These are phyloP conservation scores for Ypsolopha sequella DNA, from an alignment of 2,888 invertebrate species.

Conservation along the genomic window DNA sequence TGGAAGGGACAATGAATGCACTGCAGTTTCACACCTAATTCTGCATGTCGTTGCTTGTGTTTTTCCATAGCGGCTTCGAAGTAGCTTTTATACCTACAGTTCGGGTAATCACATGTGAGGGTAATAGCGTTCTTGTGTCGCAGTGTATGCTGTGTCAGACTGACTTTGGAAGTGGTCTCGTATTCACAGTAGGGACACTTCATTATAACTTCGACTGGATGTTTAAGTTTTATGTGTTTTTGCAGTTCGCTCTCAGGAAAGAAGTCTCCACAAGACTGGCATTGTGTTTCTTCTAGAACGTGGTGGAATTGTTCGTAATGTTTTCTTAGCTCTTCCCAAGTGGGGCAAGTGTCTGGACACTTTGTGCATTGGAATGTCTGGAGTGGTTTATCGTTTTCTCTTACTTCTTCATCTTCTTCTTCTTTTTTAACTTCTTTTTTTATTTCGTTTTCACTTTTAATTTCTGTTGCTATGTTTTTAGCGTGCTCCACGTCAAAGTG, in stretches of 20 bases:
- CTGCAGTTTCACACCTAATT: conserved; percentile 47
- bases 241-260: conserved; percentile 33
- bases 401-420: conserved; percentile 23
- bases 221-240: conserved; percentile 42
- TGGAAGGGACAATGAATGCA: conserved; percentile 54
- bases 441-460: conserved; percentile 9
- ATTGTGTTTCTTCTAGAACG: conserved; percentile 35
- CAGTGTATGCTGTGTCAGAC: conserved; percentile 52
- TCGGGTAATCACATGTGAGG: conserved; percentile 35
- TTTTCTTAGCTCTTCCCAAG: conserved; percentile 37
- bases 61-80: conserved; percentile 53
- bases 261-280: conserved; percentile 50
- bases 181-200: conserved; percentile 50
- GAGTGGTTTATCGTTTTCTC: not conserved
- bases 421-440: conserved; percentile 28
- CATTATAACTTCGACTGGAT: conserved; percentile 26
- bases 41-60: conserved; percentile 42
- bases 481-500: conserved; percentile 39
- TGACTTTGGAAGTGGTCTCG: conserved; percentile 34
- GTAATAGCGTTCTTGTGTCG: conserved; percentile 53
- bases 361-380: conserved; percentile 43
- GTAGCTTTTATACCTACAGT: conserved; percentile 49
- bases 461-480: not conserved
- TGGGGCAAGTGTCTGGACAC: conserved; percentile 33
- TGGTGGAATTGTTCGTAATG: conserved; percentile 49